Conservation (phyloP, 2,113 vertebrate species). For the Poeciliopsis turrubarensis region DNA sequence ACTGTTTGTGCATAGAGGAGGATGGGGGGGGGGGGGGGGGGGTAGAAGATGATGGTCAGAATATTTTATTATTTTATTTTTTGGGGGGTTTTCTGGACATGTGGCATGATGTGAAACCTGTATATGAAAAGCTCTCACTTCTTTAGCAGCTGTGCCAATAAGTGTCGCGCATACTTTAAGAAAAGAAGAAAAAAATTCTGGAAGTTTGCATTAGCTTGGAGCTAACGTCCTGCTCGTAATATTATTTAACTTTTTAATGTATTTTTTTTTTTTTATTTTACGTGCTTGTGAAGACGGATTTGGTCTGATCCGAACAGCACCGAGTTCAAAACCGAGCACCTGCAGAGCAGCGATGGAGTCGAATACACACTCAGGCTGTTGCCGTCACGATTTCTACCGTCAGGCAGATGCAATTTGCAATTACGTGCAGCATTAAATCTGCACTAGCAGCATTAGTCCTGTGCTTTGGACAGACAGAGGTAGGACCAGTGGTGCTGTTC, state of each 20-base stretch:
- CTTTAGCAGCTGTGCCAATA: too few relatives aligned
- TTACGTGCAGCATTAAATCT: not conserved
- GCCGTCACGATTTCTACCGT: not conserved
- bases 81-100: not conserved
- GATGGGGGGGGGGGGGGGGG: not conserved
- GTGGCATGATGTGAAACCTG: not conserved
- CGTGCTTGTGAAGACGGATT: not conserved
- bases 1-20: constrained; percentile 4
- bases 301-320: not conserved
- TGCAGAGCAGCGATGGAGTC: not conserved
- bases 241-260: too few relatives aligned
- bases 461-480: too few relatives aligned
- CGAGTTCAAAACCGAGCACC: not conserved
- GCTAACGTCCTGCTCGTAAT: too few relatives aligned
- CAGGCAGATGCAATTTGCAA: not conserved
- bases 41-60: constrained; percentile 2
- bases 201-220: too few relatives aligned
- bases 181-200: too few relatives aligned
- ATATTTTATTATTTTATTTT: not conserved
- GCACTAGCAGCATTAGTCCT: not conserved
- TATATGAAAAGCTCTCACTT: too few relatives aligned
- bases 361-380: not conserved
- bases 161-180: too few relatives aligned
- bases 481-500: not conserved
- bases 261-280: not conserved